These are phyloP conservation scores for Hydractinia symbiolongicarpus DNA, from an alignment of 30 jellyfish, hydroid and myxozoan species.

Conservation along the genomic window DNA sequence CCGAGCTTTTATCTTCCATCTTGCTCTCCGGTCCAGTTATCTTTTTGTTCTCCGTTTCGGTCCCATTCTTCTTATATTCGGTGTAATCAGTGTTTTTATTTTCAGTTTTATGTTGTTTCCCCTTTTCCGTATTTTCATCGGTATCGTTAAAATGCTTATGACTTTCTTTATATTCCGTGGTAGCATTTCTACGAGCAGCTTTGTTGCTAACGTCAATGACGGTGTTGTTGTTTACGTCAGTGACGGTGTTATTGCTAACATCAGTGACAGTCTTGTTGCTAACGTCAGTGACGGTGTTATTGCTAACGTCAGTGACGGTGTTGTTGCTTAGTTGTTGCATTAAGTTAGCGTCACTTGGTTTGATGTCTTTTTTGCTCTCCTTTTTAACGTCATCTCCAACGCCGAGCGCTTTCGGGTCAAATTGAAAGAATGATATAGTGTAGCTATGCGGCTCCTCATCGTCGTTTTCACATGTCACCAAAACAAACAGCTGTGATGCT, in stretches of 20 bases:
- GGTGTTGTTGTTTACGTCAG: not conserved
- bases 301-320: conserved; percentile 2
- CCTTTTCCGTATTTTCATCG: no score
- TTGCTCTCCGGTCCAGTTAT: no score
- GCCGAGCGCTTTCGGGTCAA: conserved; percentile 17
- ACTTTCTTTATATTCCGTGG: no score
- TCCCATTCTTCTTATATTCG: no score
- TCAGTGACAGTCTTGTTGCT: not conserved
- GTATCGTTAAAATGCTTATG: no score
- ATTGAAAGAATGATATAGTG: conserved; percentile 48
- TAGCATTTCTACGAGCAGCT: no score
- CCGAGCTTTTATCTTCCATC: no score
- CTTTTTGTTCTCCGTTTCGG: no score
- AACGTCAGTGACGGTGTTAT: not conserved
- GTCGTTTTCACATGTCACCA: not conserved
- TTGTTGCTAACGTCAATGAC: not conserved
- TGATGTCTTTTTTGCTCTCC: conserved; percentile 30
- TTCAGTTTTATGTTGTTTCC: no score
- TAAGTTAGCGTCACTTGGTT: conserved; percentile 15
- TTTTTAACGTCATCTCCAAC: conserved; percentile 13
- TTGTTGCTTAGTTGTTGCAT: not conserved
- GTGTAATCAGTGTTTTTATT: no score
- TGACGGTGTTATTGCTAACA: not conserved
- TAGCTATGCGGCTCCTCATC: conserved; percentile 42
- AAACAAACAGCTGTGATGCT: not conserved